These are phyloP conservation scores for Buceros bicornis DNA, from an alignment of 2,797 vertebrate species.

Conservation along the genomic window DNA sequence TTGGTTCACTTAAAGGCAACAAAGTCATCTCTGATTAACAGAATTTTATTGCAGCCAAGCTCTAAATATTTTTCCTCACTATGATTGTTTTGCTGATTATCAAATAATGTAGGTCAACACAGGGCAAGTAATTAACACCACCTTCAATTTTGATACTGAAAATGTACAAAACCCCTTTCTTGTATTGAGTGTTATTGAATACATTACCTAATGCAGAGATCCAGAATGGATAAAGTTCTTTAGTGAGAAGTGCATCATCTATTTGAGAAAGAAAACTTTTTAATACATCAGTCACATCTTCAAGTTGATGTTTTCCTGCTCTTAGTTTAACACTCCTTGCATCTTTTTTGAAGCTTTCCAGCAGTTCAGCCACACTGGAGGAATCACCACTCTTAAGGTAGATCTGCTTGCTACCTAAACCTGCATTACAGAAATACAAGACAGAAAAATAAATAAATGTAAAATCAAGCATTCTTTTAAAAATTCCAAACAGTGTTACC, in stretches of 20 bases:
- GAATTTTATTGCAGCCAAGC: neutral
- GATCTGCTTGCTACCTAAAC: conserved; percentile 90
- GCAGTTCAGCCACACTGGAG: conserved; percentile 81
- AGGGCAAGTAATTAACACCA: neutral
- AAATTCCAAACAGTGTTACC: neutral
- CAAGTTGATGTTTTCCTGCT: conserved; percentile 88
- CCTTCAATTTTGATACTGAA: neutral
- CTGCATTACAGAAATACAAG: conserved; percentile 73
- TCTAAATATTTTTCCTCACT: neutral
- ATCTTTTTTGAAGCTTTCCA: conserved; percentile 90
- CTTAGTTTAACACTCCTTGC: conserved; percentile 93
- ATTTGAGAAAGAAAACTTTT: conserved; percentile 90
- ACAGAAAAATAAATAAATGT: neutral
- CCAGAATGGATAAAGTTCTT: conserved; percentile 97
- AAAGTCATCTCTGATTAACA: neutral
- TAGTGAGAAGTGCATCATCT: conserved; percentile 93
- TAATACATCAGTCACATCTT: conserved; percentile 91
- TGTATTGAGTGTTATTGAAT: neutral
- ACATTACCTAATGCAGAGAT: conserved; percentile 90
- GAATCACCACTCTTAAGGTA: conserved; percentile 89
- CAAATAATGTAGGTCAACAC: neutral
- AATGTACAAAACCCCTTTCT: neutral
- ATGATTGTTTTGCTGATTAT: neutral
- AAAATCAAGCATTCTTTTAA: neutral
- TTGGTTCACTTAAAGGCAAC: neutral